A percentile compares a stretch with the other conserved stretches of the same genome.
Evolutionary conservation across 2,113 vertebrate genomes (phyloP).

Genomic region (Rhinichthys klamathensis): DNA sequence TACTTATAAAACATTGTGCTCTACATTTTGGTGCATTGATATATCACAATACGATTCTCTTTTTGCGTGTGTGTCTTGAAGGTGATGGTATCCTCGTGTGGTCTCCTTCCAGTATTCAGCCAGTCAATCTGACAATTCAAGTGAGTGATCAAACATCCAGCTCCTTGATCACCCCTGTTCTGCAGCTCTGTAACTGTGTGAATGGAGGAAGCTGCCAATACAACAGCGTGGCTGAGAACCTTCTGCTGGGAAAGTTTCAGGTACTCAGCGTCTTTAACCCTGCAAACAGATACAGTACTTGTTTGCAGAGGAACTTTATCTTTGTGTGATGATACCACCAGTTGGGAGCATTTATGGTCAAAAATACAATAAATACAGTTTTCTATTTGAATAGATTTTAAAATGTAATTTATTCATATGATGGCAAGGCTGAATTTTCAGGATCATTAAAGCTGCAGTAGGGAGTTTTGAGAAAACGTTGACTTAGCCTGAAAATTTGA

Average conservation of each 20-base stretch:
- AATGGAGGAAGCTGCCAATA: conserved; percentile 80
- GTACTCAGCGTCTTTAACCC: conserved; percentile 56
- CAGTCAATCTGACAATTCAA: conserved; percentile 72
- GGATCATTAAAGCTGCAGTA: too few species aligned
- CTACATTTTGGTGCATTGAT: not conserved
- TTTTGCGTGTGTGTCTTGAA: conserved; percentile 35
- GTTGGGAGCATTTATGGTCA: not conserved
- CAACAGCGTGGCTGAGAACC: conserved; percentile 70
- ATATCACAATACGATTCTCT: not conserved
- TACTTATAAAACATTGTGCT: not conserved
- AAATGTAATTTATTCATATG: not conserved
- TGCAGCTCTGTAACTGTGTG: conserved; percentile 79
- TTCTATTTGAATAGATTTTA: not conserved
- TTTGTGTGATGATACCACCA: not conserved
- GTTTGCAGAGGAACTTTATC: not conserved
- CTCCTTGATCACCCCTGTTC: conserved; percentile 73
- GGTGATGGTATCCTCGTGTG: conserved; percentile 75
- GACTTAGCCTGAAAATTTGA: too few species aligned
- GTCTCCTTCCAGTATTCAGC: conserved; percentile 68
- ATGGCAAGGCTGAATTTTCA: not conserved
- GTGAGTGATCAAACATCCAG: conserved; percentile 73
- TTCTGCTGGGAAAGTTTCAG: conserved; percentile 77
- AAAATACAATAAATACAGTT: not conserved
- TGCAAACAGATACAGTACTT: too few species aligned
- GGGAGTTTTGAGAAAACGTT: too few species aligned